These are phyloP conservation scores for Acleris sparsana DNA, from an alignment of 2,888 invertebrate genomes.

Conservation along the genomic window DNA sequence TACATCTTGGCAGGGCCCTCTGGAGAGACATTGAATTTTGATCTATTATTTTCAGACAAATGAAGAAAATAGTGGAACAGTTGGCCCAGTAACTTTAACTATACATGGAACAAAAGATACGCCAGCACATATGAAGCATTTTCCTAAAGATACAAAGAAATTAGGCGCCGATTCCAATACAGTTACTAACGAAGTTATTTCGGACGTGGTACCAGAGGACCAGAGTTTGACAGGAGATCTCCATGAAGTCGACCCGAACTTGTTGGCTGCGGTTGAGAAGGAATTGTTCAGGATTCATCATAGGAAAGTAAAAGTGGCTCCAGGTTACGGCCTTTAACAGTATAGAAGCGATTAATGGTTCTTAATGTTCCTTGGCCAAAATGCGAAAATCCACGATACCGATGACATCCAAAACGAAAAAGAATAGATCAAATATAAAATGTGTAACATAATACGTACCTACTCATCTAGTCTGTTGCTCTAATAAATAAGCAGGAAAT, in stretches of 20 bases:
- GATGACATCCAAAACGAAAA: background rate
- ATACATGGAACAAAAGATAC: slow-evolving; percentile 88
- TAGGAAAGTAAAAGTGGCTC: slow-evolving; percentile 46
- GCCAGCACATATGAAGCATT: slow-evolving; percentile 85
- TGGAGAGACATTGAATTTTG: slow-evolving; percentile 7
- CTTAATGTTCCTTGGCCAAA: background rate
- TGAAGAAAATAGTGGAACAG: slow-evolving; percentile 80
- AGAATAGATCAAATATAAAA: background rate
- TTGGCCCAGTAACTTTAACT: slow-evolving; percentile 84
- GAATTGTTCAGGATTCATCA: slow-evolving; percentile 69
- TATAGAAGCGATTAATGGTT: background rate
- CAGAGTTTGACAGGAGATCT: slow-evolving; percentile 47
- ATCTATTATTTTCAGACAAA: slow-evolving; percentile 54
- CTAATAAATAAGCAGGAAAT: background rate
- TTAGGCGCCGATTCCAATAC: slow-evolving; percentile 44
- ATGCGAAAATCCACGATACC: background rate
- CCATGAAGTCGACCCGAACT: slow-evolving; percentile 51
- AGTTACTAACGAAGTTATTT: slow-evolving; percentile 46
- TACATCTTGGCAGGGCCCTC: too few relatives aligned
- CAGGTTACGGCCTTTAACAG: slow-evolving; percentile 13
- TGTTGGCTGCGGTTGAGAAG: slow-evolving; percentile 61
- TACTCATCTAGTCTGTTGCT: slow-evolving; percentile 11
- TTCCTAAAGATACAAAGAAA: slow-evolving; percentile 46
- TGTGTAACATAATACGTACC: background rate
- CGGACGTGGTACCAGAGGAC: slow-evolving; percentile 50